Evolutionary conservation across 1,140 invertebrate species (phyloP), one percentile per base, ranked within the genome.

Genomic region (Calosoma granatense): DNA sequence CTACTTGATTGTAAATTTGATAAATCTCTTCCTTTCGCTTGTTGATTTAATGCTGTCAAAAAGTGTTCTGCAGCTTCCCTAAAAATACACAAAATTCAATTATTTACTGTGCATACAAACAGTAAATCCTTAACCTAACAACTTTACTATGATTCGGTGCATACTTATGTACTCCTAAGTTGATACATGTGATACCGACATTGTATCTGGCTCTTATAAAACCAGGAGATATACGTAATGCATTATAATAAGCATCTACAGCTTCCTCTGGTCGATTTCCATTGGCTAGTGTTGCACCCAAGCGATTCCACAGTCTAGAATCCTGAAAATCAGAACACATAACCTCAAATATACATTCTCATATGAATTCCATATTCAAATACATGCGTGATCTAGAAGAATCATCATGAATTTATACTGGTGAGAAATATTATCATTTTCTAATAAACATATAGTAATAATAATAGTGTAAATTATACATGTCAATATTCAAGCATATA

Each of bases 181-280:
- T 97, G 69, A 98, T 91, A 70, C 96, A 99, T 55, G 92, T 92
- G 52, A 99, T 97, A 6, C 95, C 97, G 54, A 99, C 85, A 77
- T 99, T 99, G 67, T 97, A 98, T 61, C 97, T 81, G 17, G 95
- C 94, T 54, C 97, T 80, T 60, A 98, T 96, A 71, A 96, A 98
- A 14, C 96, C 95, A 2, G 97, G 97, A 54, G 90, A 86, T 21
- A 98, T 74, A 69, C 90, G 82, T 20, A 99, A 75, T 47, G 97
- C 95, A 66, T 85, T 82, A 66, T 93, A 85, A 73, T 99, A 99
- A 0, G 96, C 95, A 63, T 92, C 86, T 17, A 99, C 89, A 15
- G 97, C 95, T 78, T 98, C 93, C 67, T 95, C 94, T 17, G 94
- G 92, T 54, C 84, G 82, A 51, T 90, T 88, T 62, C 94, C 92